Conservation (phyloP, 35 echinoderm and acorn worm species). For the Lytechinus pictus region DNA sequence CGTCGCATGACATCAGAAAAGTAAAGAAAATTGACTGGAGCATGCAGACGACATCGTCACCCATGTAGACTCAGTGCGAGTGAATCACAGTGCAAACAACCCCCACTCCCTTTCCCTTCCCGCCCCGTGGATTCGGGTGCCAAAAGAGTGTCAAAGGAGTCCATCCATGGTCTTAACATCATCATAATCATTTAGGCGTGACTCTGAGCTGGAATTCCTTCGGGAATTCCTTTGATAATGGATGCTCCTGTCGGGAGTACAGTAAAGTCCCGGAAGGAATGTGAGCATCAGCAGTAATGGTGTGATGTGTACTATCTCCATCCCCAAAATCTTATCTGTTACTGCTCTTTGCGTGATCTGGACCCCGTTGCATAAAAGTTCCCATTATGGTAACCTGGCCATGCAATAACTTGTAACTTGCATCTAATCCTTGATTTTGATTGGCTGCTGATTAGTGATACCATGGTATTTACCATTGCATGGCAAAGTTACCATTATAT, state of each 20-base stretch:
- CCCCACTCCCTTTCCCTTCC: constrained; percentile 49
- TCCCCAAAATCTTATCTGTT: not conserved
- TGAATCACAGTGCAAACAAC: constrained; percentile 36
- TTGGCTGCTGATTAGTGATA: too few relatives aligned
- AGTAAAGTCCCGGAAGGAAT: not conserved
- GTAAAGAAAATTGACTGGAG: not conserved
- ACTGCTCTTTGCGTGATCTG: too few relatives aligned
- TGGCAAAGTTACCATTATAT: too few relatives aligned
- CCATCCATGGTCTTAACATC: not conserved
- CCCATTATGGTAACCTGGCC: too few relatives aligned
- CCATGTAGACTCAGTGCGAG: not conserved
- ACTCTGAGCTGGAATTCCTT: not conserved
- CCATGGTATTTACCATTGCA: too few relatives aligned
- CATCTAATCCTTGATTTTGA: too few relatives aligned
- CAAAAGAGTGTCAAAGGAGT: not conserved
- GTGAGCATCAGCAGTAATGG: not conserved
- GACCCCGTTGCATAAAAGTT: too few relatives aligned
- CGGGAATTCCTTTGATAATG: not conserved
- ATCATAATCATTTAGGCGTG: not conserved
- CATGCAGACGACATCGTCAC: constrained; percentile 19
- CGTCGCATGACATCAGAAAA: constrained; percentile 11
- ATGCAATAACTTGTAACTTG: too few relatives aligned
- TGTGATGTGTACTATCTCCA: not conserved
- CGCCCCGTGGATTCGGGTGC: not conserved
- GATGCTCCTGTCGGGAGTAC: not conserved